Base-by-base conservation (phyloP, 2,888 invertebrate species). In the Pristionchus entomophagus region DNA sequence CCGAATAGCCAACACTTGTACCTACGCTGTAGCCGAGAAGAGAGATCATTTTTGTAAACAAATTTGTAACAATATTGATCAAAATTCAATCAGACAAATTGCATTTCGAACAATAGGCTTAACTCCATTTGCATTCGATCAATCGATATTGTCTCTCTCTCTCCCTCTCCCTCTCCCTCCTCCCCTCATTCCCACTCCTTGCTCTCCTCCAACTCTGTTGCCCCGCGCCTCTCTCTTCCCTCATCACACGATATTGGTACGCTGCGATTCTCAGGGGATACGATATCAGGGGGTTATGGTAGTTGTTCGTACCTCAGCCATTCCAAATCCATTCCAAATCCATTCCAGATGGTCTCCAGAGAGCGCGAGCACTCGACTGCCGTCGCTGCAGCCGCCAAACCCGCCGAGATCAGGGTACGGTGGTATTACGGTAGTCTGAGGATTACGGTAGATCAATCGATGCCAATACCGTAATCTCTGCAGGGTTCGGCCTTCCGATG, bases 401-500 rank as follows among this genome's bases (percentile, higher is more conserved):
- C 73, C 41, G 26, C 41, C n/a, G 41, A 73, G 73, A 41, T n/a
- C 26, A 41, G 41, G 45, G 73, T 73, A 65, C 65, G 32, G 65
- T 26, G n/a, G n/a, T n/a, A n/a, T n/a, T n/a, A n/a, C n/a, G n/a
- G n/a, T n/a, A n/a, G n/a, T n/a, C n/a, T n/a, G 8, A 8, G 56
- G n/a, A n/a, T n/a, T n/a, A 59, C 19, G 29, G n/a, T 59, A 22
- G n/a, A n/a, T 8, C n/a, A 22, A 59, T n/a, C n/a, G 80, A 19
- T 26, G 41, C 41, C 77, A 4, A 29, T 35, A 22, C 29, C 80
- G 51, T 29, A 26, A 32, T 80, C 51, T 4, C 26, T 78, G 45
- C 80, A 80, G 80, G 51, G 51, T 2, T 80, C 80, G 32, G 51
- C 51, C 45, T 73, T 73, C 10, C 73, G 73, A 14, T n/a, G 73